Evolutionary conservation across 2,113 vertebrate genomes (phyloP), one percentile per base, ranked within the genome.

Genomic region (Pedetes capensis): DNA sequence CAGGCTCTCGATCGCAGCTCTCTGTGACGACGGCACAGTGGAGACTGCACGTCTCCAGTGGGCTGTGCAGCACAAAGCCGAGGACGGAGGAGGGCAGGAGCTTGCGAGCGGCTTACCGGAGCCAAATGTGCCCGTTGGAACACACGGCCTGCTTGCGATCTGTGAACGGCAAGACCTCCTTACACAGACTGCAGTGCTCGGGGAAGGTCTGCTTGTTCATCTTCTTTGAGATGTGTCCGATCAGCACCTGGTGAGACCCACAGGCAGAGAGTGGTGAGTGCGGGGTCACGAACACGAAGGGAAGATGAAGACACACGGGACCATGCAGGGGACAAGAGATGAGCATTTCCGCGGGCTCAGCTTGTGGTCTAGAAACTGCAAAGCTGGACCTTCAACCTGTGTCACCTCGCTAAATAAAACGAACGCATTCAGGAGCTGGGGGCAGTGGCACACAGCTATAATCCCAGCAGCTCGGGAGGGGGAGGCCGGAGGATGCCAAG

Each of bases 121-220:
- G 99, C 99, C 99, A 99, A 25, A 99, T 98, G 98, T 99, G 99
- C 53, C 99, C 99, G 0, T 99, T 99, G 97, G 98, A 97, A 95
- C 99, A 99, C 49, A 98, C 97, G 0, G 99, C 98, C 95, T 99
- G 99, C 25, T 99, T 99, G 97, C 98, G 98, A 95, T 99, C 99
- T 0, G 98, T 99, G 98, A 99, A 99, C 0, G 99, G 99, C 96
- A 99, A 95, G 96, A 99, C 97, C 92, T 99, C 99, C 92, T 99
- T 99, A 96, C 99, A 99, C 97, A 99, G 76, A 57, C 98, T 99
- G 97, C 99, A 99, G 98, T 98, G 98, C 98, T 99, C 99, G 0
- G 98, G 98, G 96, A 99, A 99, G 0, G 98, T 99, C 98, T 99
- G 99, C 96, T 99, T 99, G 98, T 99, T 99, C 99, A 99, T 99